A percentile compares a stretch with the other conserved stretches of the same genome.
Conservation (phyloP, 2,797 vertebrate species). For the Galagoides demidoff region DNA sequence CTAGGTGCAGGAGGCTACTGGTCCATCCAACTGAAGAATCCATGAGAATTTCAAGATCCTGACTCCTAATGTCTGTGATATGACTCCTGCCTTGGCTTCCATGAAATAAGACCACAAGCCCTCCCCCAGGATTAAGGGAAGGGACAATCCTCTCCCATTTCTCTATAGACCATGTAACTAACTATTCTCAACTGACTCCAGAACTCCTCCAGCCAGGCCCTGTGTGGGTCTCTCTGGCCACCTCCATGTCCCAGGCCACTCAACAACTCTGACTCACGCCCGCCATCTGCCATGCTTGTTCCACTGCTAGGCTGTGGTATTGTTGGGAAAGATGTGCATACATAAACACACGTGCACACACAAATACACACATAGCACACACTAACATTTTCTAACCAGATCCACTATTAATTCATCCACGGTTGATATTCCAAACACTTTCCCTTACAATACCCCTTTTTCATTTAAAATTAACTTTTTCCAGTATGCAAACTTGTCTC, state of each 20-base stretch:
- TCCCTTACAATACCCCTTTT: background rate
- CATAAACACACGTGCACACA: background rate
- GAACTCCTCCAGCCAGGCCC: background rate
- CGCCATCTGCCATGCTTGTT: background rate
- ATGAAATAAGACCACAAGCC: background rate
- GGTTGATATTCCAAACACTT: background rate
- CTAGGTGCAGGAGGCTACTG: background rate
- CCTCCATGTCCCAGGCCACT: background rate
- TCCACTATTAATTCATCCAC: background rate
- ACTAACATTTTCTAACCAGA: background rate
- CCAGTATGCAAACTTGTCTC: background rate
- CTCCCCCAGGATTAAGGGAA: background rate
- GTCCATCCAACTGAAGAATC: background rate
- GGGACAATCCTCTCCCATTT: background rate
- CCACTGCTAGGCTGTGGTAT: background rate
- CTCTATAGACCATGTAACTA: background rate
- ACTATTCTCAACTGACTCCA: background rate
- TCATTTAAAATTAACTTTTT: conserved; percentile 9
- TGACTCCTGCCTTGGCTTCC: background rate
- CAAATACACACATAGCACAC: background rate
- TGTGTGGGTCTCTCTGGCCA: background rate
- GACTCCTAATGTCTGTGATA: background rate
- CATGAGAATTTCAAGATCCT: background rate
- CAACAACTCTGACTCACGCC: background rate
- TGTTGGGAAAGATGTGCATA: background rate